A percentile compares a stretch with the other conserved stretches of the same genome.
Evolutionary conservation across 37 sponge, comb jelly and placozoan species (phyloP).

Genomic region (Petrosia ficiformis): DNA sequence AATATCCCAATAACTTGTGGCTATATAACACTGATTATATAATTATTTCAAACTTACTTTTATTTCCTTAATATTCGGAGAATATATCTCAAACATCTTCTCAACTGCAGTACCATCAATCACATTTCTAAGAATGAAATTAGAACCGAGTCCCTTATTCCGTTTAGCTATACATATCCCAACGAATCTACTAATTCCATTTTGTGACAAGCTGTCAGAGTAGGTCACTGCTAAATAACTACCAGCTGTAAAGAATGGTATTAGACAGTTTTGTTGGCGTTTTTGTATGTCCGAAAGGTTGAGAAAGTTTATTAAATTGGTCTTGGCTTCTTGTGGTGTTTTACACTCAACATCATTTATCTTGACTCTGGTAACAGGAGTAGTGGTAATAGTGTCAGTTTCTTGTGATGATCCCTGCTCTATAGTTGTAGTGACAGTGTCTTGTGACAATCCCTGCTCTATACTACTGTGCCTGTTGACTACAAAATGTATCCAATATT

Average conservation of each 20-base stretch:
- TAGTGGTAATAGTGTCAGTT: too few relatives aligned
- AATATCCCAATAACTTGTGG: too few relatives aligned
- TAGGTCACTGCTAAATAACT: slow-evolving; percentile 68
- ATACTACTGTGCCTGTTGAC: too few relatives aligned
- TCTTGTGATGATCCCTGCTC: too few relatives aligned
- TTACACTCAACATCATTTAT: slow-evolving; percentile 16
- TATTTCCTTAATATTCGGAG: slow-evolving; percentile 68
- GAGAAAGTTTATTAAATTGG: slow-evolving; percentile 76
- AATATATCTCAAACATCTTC: slow-evolving; percentile 77
- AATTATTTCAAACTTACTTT: too few relatives aligned
- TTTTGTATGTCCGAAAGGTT: slow-evolving; percentile 60
- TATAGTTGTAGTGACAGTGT: too few relatives aligned
- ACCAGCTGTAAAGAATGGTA: slow-evolving; percentile 72
- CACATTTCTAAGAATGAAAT: slow-evolving; percentile 75
- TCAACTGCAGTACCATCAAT: slow-evolving; percentile 70
- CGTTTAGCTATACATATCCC: slow-evolving; percentile 82
- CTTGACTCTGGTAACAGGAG: too few relatives aligned
- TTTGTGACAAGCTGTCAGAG: slow-evolving; percentile 60
- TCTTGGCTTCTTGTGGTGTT: slow-evolving; percentile 54
- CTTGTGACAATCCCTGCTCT: too few relatives aligned
- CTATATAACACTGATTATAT: too few relatives aligned
- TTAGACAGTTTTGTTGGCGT: slow-evolving; percentile 17
- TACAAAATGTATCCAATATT: too few relatives aligned
- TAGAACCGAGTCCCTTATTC: slow-evolving; percentile 70
- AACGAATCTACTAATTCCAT: slow-evolving; percentile 65